Evolutionary conservation across 2,888 invertebrate species (phyloP), one percentile per base, ranked within the genome.

Genomic region (Xylota sylvarum): DNA sequence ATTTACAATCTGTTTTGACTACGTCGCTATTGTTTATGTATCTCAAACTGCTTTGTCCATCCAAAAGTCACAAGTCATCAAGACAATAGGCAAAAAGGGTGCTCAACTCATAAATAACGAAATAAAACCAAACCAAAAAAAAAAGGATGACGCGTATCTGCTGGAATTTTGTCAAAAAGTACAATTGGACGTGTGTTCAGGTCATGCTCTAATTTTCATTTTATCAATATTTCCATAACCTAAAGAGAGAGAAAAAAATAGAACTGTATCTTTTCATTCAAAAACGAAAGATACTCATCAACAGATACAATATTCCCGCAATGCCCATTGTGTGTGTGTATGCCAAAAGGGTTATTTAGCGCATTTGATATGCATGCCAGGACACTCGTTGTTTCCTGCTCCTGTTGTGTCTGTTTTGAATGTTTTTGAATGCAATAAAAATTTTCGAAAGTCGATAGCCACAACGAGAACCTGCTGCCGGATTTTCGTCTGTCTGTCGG

Each of bases 171-270:
- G 40, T 1, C 40, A 62, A 58, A 35, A 30, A 65, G 19, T 14
- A 80, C 76, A 80, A 74, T 56, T 58, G 48, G 69, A 87, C 78
- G 87, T 87, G 82, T 70, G 87, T 73, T 77, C 65, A 46, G 74
- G 83, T 83, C 87, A 87, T 87, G 87, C 87, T 87, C 87, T 83
- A 83, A 87, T 87, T 87, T 83, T 87, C 35, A 64, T 73, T 77
- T 86, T 78, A 82, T 86, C 81, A 82, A 82, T 82, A 86, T 86
- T 82, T 82, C 82, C 82, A 73, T 69, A 82, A 82, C 77, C 77
- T 52, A 43, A 5, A n/a, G 43, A 23, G 23, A 23, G 23, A 4
- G 19, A 32, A 4, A 5, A 6, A 9, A 35, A 17, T 69, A 60
- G 46, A 17, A 67, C 12, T 60, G 48, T 62, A 30, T 73, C 60